Evolutionary conservation across 2,888 invertebrate species (phyloP).

Genomic region (Neoaliturus tenellus): DNA sequence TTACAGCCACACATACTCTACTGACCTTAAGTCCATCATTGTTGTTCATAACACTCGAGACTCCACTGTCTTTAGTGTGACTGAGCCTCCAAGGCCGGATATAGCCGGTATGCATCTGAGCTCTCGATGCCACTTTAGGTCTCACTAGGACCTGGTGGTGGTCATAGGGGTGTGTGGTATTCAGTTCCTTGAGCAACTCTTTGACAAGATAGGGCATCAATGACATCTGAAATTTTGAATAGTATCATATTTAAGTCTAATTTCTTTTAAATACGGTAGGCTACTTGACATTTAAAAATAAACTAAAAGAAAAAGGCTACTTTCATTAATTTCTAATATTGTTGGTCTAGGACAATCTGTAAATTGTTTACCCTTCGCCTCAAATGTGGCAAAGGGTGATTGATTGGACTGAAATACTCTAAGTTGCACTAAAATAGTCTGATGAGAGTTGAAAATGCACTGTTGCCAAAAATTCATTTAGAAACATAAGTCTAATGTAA

Average conservation of each 20-base stretch:
- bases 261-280: too few species aligned
- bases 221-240: slow-evolving; percentile 64
- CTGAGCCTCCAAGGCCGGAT: slow-evolving; percentile 64
- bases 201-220: slow-evolving; percentile 64
- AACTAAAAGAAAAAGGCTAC: too few species aligned
- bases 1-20: not conserved
- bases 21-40: slow-evolving; percentile 68
- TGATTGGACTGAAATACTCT: too few species aligned
- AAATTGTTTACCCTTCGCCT: too few species aligned
- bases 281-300: too few species aligned
- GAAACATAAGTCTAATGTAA: too few species aligned
- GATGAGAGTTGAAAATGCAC: too few species aligned
- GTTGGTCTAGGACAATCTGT: too few species aligned
- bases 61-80: slow-evolving; percentile 60
- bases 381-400: too few species aligned
- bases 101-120: slow-evolving; percentile 62
- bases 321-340: too few species aligned
- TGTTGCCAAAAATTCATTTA: too few species aligned
- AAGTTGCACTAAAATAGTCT: too few species aligned
- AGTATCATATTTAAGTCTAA: not conserved
- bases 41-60: slow-evolving; percentile 61
- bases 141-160: slow-evolving; percentile 64
- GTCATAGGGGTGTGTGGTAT: slow-evolving; percentile 66
- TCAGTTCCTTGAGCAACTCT: slow-evolving; percentile 62
- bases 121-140: not conserved